Evolutionary conservation across 1,140 invertebrate species (phyloP).

Genomic region (Danaus melanippus): DNA sequence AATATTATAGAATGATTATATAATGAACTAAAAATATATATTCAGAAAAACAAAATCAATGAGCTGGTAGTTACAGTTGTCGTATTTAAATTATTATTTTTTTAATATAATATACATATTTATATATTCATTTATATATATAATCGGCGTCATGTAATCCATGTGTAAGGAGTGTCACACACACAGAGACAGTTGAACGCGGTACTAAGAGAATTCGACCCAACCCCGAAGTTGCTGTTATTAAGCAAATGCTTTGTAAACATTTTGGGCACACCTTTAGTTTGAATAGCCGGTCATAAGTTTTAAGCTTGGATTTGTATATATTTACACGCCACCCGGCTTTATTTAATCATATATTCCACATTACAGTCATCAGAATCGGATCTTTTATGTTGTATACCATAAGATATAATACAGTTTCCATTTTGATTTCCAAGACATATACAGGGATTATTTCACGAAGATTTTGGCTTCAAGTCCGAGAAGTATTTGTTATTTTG

Average conservation of each 20-base stretch:
- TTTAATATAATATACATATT: too few relatives aligned
- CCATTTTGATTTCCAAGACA: too few relatives aligned
- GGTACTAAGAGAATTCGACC: conserved; percentile 67
- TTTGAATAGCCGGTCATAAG: conserved; percentile 56
- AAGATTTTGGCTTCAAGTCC: too few relatives aligned
- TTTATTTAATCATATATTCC: background rate
- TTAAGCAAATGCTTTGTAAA: conserved; percentile 72
- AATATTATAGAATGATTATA: background rate
- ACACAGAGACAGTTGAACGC: conserved; percentile 35
- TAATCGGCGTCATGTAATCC: conserved; percentile 13
- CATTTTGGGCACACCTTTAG: conserved; percentile 66
- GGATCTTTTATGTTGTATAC: too few relatives aligned
- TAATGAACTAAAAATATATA: too few relatives aligned
- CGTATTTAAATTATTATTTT: background rate
- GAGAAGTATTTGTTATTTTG: too few relatives aligned
- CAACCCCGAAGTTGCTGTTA: conserved; percentile 66
- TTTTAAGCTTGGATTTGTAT: conserved; percentile 48
- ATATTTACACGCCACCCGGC: background rate
- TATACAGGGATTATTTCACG: too few relatives aligned
- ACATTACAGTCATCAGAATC: too few relatives aligned
- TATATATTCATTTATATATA: background rate
- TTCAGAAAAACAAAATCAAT: too few relatives aligned
- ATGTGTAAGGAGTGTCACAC: conserved; percentile 24
- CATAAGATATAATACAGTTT: too few relatives aligned
- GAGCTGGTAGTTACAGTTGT: background rate